These are phyloP conservation scores for Nesospiza acunhae DNA, from an alignment of 2,113 vertebrate species.

Conservation along the genomic window DNA sequence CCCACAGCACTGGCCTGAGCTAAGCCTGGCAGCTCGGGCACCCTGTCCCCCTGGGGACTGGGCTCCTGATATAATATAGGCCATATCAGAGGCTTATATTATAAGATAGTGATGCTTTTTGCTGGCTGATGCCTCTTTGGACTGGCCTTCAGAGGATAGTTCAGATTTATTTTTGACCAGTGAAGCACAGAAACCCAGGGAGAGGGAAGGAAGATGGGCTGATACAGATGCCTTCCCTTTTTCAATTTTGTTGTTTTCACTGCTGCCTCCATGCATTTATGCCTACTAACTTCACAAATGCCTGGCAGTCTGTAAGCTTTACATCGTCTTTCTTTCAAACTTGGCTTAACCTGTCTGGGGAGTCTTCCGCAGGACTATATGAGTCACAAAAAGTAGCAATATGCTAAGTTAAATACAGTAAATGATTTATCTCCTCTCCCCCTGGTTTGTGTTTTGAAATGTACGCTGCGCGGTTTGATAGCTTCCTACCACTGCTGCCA, in stretches of 20 bases:
- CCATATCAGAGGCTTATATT: no score
- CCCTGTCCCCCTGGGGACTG: no score
- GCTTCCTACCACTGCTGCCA: constrained; percentile 65
- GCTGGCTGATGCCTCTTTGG: not conserved
- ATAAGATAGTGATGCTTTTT: not conserved
- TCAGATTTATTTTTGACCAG: not conserved
- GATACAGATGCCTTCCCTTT: not conserved
- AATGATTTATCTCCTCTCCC: constrained; percentile 64
- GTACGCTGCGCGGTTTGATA: constrained; percentile 46
- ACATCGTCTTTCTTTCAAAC: not conserved
- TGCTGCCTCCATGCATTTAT: not conserved
- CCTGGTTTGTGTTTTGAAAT: constrained; percentile 60
- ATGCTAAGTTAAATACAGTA: constrained; percentile 68
- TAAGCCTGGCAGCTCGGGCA: no score
- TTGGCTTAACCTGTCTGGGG: not conserved
- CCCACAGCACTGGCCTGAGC: no score
- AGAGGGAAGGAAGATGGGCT: not conserved
- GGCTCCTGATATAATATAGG: no score
- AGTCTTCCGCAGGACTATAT: constrained; percentile 37
- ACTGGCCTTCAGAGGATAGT: not conserved
- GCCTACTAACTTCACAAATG: not conserved
- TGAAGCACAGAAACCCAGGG: not conserved
- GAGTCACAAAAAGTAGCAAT: constrained; percentile 61
- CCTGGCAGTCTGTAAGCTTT: not conserved
- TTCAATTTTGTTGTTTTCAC: not conserved